Percentiles rank a stretch among this genome's conserved stretches.
Evolutionary conservation across 2,113 vertebrate genomes (phyloP).

Genomic region (Paradisaea rubra): DNA sequence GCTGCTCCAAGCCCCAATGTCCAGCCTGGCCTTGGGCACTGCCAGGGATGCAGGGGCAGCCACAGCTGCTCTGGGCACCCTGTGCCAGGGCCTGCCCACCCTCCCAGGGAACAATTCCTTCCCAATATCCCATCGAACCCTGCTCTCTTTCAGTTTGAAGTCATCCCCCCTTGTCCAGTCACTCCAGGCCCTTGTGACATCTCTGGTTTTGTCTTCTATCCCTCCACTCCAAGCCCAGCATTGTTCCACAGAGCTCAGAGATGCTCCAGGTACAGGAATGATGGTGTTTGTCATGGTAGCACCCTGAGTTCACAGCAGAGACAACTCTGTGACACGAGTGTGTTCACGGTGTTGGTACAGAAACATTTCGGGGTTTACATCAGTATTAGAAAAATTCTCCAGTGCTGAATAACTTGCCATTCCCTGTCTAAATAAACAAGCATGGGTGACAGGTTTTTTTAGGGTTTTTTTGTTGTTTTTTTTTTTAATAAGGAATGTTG

Average conservation of each 20-base stretch:
- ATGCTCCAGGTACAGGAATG: background rate
- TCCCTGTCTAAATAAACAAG: slow-evolving; percentile 45
- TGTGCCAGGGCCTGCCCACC: background rate
- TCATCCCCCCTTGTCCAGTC: background rate
- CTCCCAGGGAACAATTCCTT: background rate
- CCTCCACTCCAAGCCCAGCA: background rate
- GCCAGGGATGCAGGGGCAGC: background rate
- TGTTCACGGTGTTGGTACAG: background rate
- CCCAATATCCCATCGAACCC: accelerated
- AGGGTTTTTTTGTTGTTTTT: background rate
- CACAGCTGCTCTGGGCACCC: background rate
- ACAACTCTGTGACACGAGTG: accelerated
- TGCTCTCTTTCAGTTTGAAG: background rate
- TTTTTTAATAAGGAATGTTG: slow-evolving; percentile 47
- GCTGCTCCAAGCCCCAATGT: background rate
- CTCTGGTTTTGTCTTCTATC: background rate
- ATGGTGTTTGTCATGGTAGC: accelerated
- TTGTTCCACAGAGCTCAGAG: accelerated
- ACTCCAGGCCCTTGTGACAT: background rate
- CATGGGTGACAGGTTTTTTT: background rate
- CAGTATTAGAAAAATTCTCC: background rate
- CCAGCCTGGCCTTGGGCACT: background rate
- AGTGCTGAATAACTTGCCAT: background rate
- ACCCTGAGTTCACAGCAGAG: background rate
- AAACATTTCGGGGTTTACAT: background rate